Conservation (phyloP, 2,113 vertebrate genomes). For the Nyctibius bracteatus region DNA sequence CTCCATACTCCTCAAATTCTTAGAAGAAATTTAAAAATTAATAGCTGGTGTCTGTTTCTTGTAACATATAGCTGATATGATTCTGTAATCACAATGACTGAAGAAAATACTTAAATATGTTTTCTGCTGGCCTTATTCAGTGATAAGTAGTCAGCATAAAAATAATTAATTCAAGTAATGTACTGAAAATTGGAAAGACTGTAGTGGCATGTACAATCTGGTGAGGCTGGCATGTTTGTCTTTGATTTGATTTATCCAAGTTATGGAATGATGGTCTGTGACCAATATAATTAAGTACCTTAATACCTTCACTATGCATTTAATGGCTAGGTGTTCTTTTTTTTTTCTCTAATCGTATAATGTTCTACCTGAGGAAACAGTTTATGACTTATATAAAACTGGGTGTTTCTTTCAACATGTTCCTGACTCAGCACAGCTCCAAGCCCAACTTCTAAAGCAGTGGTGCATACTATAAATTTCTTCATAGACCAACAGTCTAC, state of each 20-base stretch:
- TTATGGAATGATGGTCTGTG: conserved; percentile 44
- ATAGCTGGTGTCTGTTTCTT: not conserved
- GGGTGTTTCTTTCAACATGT: conserved; percentile 62
- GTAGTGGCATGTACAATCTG: conserved; percentile 55
- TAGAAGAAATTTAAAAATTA: not conserved
- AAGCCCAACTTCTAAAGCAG: conserved; percentile 41
- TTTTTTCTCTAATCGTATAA: conserved; percentile 60
- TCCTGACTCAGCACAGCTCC: conserved; percentile 61
- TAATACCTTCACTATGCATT: conserved; percentile 59
- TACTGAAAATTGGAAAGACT: conserved; percentile 29
- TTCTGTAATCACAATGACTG: not conserved
- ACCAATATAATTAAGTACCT: conserved; percentile 61
- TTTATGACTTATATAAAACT: conserved; percentile 70
- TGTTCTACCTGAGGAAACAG: conserved; percentile 63
- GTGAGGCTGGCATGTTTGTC: conserved; percentile 41
- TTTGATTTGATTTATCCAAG: conserved; percentile 52
- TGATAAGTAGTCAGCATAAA: conserved; percentile 45
- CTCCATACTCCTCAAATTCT: not conserved
- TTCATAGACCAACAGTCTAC: not conserved
- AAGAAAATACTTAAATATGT: not conserved
- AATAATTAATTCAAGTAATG: conserved; percentile 19
- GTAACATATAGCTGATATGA: accelerated
- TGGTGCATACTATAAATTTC: not conserved
- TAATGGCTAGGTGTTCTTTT: conserved; percentile 56
- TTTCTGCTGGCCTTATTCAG: not conserved